Conservation (phyloP, 2,113 vertebrate genomes). For the Noturus placidus region DNA sequence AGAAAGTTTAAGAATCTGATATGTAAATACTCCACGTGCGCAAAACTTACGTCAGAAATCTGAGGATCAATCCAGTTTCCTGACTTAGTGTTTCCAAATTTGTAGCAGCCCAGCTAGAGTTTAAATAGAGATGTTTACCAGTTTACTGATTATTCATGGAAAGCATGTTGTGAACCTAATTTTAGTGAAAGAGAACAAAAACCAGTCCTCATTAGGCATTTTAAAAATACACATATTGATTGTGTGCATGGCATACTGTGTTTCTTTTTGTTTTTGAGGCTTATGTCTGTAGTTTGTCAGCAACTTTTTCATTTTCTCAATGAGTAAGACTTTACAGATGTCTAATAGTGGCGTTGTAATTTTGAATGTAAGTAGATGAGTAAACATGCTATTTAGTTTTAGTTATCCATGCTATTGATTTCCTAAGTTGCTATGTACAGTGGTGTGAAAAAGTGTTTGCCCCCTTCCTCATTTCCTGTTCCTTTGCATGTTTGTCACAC, state of each 20-base stretch:
- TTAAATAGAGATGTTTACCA: not conserved
- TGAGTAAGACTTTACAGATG: not conserved
- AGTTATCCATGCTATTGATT: not conserved
- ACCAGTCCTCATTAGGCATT: not conserved
- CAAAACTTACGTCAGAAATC: not conserved
- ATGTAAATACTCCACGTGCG: not conserved
- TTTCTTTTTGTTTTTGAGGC: not conserved
- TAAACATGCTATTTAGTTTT: not conserved
- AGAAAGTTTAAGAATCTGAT: not conserved
- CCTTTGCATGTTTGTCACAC: too few species aligned
- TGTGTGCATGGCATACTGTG: not conserved
- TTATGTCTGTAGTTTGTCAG: not conserved
- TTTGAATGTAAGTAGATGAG: not conserved
- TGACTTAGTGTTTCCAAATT: conserved; percentile 6
- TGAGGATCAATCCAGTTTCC: not conserved
- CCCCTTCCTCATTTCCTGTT: too few species aligned
- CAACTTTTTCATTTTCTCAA: not conserved
- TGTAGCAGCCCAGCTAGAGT: not conserved
- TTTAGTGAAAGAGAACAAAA: not conserved
- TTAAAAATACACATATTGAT: not conserved
- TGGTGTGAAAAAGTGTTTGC: too few species aligned
- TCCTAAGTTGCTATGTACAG: not conserved
- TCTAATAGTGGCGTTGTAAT: not conserved
- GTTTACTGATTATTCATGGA: not conserved
- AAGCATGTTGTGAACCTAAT: not conserved